Evolutionary conservation across 2,888 invertebrate genomes (phyloP).

Genomic region (Rhaphigaster nebulosa): DNA sequence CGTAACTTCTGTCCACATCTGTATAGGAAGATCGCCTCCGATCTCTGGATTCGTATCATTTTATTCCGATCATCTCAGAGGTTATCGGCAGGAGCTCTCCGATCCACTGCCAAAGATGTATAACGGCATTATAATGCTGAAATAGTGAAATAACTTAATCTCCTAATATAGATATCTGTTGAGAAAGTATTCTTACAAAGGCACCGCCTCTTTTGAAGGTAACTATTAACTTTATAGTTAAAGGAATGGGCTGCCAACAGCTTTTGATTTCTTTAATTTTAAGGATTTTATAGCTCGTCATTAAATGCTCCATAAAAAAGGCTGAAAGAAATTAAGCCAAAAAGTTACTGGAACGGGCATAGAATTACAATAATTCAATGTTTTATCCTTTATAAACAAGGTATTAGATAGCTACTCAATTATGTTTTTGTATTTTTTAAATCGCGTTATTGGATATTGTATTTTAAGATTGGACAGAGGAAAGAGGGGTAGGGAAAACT

Average conservation of each 20-base stretch:
- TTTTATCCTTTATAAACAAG: too few relatives aligned
- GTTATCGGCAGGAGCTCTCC: not conserved
- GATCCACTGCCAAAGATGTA: not conserved
- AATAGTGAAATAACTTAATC: not conserved
- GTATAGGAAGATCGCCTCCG: too few relatives aligned
- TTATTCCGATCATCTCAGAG: not conserved
- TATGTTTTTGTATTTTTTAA: too few relatives aligned
- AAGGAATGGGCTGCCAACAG: not conserved
- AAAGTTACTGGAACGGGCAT: not conserved
- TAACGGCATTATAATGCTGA: not conserved
- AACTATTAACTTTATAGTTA: not conserved
- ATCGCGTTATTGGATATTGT: too few relatives aligned
- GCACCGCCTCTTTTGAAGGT: not conserved
- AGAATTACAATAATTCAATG: not conserved
- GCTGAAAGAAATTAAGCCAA: not conserved
- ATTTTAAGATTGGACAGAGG: too few relatives aligned
- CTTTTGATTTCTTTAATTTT: not conserved
- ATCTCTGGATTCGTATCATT: not conserved
- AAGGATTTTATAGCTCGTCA: not conserved
- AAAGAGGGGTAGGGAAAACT: too few relatives aligned
- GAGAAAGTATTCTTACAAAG: not conserved
- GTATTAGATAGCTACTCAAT: too few relatives aligned
- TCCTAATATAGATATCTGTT: not conserved
- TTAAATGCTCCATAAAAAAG: not conserved
- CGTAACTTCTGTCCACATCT: not conserved